Evolutionary conservation across 35 echinoderm and acorn worm species (phyloP).

Genomic region (Heliocidaris erythrogramma): DNA sequence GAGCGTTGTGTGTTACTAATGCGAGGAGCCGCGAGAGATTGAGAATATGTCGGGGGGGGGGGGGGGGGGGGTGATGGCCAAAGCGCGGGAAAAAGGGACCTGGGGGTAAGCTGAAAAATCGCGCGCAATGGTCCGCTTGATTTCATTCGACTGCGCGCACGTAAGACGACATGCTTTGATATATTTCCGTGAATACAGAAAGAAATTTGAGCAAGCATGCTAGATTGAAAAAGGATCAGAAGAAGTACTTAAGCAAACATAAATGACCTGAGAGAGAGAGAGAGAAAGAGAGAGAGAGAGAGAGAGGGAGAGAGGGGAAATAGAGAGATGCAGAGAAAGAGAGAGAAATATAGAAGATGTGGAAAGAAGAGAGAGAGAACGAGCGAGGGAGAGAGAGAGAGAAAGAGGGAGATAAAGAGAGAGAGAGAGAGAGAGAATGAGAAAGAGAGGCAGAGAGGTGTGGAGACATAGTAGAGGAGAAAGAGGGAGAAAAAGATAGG

Average conservation of each 20-base stretch:
- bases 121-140: constrained; percentile 30
- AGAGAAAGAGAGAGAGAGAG: background rate
- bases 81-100: background rate
- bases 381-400: no score
- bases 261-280: constrained; percentile 1
- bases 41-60: background rate
- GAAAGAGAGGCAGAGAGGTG: no score
- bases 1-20: constrained; percentile 26
- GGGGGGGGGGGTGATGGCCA: background rate
- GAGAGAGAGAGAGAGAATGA: no score
- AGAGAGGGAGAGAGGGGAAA: background rate
- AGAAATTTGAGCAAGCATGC: constrained; percentile 29
- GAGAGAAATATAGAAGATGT: background rate
- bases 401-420: no score
- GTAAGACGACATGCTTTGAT: constrained; percentile 39
- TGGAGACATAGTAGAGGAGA: no score
- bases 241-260: constrained; percentile 1
- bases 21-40: background rate
- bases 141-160: constrained; percentile 25
- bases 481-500: no score
- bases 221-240: constrained; percentile 12
- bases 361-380: no score
- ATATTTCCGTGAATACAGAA: background rate
- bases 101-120: background rate
- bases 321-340: background rate